Base-by-base conservation (phyloP, 1,140 invertebrate genomes). In the Lethocerus indicus region DNA sequence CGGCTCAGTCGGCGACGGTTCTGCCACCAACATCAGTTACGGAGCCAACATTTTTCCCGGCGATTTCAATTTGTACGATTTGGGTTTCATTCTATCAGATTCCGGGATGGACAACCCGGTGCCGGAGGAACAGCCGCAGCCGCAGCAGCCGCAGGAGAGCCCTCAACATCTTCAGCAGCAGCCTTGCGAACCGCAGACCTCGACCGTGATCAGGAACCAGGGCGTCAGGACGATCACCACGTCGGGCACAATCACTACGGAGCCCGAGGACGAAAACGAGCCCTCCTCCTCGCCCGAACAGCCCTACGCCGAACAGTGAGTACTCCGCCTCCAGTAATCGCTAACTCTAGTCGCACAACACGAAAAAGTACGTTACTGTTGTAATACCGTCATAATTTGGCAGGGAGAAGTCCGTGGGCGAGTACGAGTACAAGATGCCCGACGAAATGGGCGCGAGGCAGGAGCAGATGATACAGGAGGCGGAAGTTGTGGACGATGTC, bases 161-260 rank as follows among this genome's bases (percentile, higher is more conserved):
- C n/a, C n/a, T n/a, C n/a, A n/a, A n/a, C n/a, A n/a, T n/a, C n/a
- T n/a, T n/a, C n/a, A 37, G 21, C 27, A 32, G 35, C 51, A 47
- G 46, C 27, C 32, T 40, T 42, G n/a, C 39, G 27, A 47, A 28
- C 32, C 18, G 37, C 37, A 26, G 3, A n/a, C 20, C 12, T 27
- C 47, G 26, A 35, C 20, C n/a, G 56, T 57, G 20, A 58, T 57
- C 35, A 50, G 54, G 23, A 51, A 53, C 27, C 52, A 51, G 14
- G 48, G 32, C 6, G 53, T 54, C 20, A 20, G 56, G 14, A 58
- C 54, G 7, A 58, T 58, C 37, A 55, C 56, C n/a, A 56, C 56
- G 13, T 52, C 56, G 21, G 54, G 56, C 1, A 55, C 53, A 12
- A 58, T 59, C 35, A 58, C 56, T 28, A 59, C 54, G 1, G 48